A percentile compares a stretch with the other conserved stretches of the same genome.
These are phyloP conservation scores for Tautogolabrus adspersus DNA, from an alignment of 2,113 vertebrate genomes.

Conservation along the genomic window DNA sequence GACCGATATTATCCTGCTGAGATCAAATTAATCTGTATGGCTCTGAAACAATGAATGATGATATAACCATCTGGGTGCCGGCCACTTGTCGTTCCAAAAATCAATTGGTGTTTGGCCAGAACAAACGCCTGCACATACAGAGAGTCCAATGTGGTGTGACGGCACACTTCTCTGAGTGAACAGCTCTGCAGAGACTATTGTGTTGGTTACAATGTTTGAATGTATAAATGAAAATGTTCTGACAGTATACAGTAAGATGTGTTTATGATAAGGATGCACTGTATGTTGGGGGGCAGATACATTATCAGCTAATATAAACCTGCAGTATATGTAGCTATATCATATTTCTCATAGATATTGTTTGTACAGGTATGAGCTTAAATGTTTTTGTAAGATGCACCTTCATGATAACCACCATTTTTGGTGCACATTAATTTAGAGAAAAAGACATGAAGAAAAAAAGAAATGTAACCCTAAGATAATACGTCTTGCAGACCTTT, in stretches of 20 bases:
- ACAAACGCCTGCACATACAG: conserved; percentile 44
- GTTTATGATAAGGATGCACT: neutral
- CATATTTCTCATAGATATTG: too few species aligned
- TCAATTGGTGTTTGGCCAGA: conserved; percentile 66
- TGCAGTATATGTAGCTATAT: too few species aligned
- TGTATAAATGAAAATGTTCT: neutral
- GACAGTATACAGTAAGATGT: neutral
- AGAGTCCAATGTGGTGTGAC: conserved; percentile 48
- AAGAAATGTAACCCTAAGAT: too few species aligned
- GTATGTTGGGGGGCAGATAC: too few species aligned
- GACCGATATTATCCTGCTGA: conserved; percentile 56
- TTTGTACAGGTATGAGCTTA: too few species aligned
- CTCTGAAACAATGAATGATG: conserved; percentile 69
- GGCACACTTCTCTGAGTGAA: conserved; percentile 32
- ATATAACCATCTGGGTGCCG: conserved; percentile 58
- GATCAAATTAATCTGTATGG: conserved; percentile 65
- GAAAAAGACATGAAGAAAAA: too few species aligned
- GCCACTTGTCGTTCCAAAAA: conserved; percentile 60
- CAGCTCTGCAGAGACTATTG: neutral
- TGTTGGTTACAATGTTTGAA: neutral
- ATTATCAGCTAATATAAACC: too few species aligned
- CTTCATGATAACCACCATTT: too few species aligned
- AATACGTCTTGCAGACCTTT: too few species aligned
- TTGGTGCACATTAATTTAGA: too few species aligned
- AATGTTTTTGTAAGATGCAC: too few species aligned